Base-by-base conservation (phyloP, 2,888 invertebrate genomes). In the Abscondita cerata region DNA sequence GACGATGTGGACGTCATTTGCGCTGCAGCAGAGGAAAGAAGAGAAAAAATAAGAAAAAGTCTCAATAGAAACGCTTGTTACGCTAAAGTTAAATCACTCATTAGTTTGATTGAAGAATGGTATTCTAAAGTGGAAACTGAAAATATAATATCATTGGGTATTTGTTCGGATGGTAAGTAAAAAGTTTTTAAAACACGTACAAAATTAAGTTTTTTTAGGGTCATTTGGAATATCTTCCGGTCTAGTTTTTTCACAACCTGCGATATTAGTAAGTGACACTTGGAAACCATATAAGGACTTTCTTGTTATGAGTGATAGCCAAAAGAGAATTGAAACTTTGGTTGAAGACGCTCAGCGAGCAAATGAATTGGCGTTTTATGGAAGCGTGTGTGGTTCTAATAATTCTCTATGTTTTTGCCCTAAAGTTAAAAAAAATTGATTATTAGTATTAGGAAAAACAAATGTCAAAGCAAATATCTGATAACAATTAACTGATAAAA, bases 181-280 rank as follows among this genome's bases (percentile, higher is more conserved):
- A 31, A 19, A 34, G 52, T 51, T 54, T 44, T 25, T 48, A n/a
- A n/a, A n/a, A n/a, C n/a, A n/a, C n/a, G n/a, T n/a, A n/a, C n/a
- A n/a, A n/a, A n/a, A 25, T 25, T 25, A 25, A 25, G 6, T 25
- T 40, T 31, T 50, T 47, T 8, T 67, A 85, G 86, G 86, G 34
- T 76, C 83, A 9, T 86, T 85, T 76, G 85, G 83, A 51, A 80
- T 87, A 64, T 78, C 81, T 1, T 79, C 82, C 61, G 78, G 83
- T 44, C 80, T 87, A 6, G 76, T 81, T 46, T 86, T 87, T 78
- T 87, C 87, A 0, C 87, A 87, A 74, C 86, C 87, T 4, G 82
- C 80, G 9, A 71, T 76, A 52, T 76, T 82, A 34, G 70, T 79
- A 40, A 71, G 81, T 53, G 81, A 79, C 16, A 68, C 71, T 65